These are phyloP conservation scores for Lemur catta DNA, from an alignment of 2,797 vertebrate species.

Conservation along the genomic window DNA sequence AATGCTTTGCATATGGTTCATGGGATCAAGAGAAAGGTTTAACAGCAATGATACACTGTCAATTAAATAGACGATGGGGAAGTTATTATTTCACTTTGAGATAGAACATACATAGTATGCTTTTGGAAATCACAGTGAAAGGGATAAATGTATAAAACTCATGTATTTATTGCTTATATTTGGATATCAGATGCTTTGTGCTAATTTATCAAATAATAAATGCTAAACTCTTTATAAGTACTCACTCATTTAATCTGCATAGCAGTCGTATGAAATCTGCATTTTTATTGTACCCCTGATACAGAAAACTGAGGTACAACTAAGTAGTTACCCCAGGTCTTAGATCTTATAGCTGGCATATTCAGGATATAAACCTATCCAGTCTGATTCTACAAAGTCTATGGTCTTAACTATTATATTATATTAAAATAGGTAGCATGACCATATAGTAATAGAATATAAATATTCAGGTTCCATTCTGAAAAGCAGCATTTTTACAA, in stretches of 20 bases:
- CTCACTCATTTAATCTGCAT: background rate
- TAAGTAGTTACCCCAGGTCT: background rate
- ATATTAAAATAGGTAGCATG: background rate
- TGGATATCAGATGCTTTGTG: background rate
- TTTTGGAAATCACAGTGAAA: background rate
- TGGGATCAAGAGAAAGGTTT: background rate
- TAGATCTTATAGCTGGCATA: background rate
- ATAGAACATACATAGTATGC: background rate
- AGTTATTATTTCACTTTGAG: background rate
- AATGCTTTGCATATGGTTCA: background rate
- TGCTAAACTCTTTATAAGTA: background rate
- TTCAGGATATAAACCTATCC: background rate
- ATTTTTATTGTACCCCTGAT: background rate
- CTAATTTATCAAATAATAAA: background rate
- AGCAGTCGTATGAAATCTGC: background rate
- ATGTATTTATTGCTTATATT: background rate
- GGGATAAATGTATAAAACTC: background rate
- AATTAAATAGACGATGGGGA: background rate
- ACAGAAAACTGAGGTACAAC: background rate
- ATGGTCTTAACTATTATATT: background rate
- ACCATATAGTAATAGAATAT: background rate
- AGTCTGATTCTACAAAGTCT: background rate
- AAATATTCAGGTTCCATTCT: background rate
- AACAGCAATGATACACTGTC: background rate
- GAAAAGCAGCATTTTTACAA: background rate